Conservation (phyloP, 2,113 vertebrate genomes). For the Solea solea region DNA sequence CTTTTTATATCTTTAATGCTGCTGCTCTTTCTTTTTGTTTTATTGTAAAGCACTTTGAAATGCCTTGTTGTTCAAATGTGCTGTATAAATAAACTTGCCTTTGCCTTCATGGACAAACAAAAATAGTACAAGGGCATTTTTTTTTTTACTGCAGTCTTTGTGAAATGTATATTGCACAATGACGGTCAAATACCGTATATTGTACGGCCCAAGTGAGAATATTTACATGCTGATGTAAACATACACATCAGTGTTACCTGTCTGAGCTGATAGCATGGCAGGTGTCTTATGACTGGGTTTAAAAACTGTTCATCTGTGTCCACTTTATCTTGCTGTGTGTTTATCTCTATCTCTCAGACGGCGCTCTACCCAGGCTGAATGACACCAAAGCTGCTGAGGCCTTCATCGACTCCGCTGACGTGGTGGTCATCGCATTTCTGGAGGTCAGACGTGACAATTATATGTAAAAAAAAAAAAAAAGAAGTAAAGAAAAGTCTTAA, state of each 20-base stretch:
- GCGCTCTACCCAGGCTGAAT: constrained; percentile 62
- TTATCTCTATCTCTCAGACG: constrained; percentile 61
- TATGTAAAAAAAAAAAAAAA: not conserved
- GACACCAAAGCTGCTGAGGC: constrained; percentile 70
- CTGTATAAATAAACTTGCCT: too few species aligned
- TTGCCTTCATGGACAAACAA: too few species aligned
- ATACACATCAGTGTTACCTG: too few species aligned
- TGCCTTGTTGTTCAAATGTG: too few species aligned
- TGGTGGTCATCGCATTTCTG: constrained; percentile 90
- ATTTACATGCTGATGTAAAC: not conserved
- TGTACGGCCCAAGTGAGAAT: not conserved
- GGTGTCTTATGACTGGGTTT: not conserved
- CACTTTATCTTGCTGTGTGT: not conserved
- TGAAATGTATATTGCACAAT: too few species aligned
- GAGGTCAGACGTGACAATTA: constrained; percentile 83
- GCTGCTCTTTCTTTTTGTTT: too few species aligned
- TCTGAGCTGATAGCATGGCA: not conserved
- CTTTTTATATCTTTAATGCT: too few species aligned
- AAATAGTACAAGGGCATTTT: too few species aligned
- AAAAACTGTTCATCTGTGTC: not conserved
- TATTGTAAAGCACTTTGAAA: too few species aligned
- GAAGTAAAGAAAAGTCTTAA: not conserved
- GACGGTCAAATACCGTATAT: too few species aligned
- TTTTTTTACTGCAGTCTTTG: too few species aligned
- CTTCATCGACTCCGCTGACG: constrained; percentile 85